A percentile compares a stretch with the other conserved stretches of the same genome.
Evolutionary conservation across 2,113 vertebrate species (phyloP).

Genomic region (Ibidorhyncha struthersii): DNA sequence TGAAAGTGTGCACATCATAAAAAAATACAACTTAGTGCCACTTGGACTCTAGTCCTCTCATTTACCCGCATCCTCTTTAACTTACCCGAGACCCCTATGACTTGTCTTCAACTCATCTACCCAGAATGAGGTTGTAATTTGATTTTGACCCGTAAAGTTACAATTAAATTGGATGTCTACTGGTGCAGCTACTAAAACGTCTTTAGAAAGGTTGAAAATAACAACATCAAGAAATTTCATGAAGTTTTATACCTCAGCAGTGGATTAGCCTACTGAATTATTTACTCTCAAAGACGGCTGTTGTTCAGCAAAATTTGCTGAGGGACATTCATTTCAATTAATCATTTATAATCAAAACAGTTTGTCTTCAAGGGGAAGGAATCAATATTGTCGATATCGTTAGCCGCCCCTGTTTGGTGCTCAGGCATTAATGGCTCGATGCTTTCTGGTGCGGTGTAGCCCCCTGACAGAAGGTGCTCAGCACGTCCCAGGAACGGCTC

Average conservation of each 20-base stretch:
- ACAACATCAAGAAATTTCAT: neutral
- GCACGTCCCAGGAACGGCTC: rapidly evolving
- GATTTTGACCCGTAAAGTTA: neutral
- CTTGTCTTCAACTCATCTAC: neutral
- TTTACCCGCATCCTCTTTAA: neutral
- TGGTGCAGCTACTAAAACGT: neutral
- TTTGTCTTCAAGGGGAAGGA: neutral
- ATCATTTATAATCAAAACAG: neutral
- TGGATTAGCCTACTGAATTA: constrained; percentile 15
- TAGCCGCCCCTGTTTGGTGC: neutral
- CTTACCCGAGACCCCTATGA: neutral
- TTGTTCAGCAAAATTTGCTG: neutral
- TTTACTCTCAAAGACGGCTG: neutral
- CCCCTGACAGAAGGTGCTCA: rapidly evolving
- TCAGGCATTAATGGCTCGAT: neutral
- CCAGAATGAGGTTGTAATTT: neutral
- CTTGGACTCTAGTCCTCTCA: neutral
- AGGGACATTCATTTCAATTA: neutral
- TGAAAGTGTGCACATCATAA: neutral
- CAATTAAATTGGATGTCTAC: neutral
- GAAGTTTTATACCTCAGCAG: neutral
- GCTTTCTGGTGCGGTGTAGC: rapidly evolving
- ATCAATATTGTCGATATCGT: neutral
- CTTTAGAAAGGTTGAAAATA: neutral
- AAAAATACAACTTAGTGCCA: neutral